phyloP scores from a whole-genome alignment of 2,113 vertebrate species.

The Bettongia penicillata region DNA sequence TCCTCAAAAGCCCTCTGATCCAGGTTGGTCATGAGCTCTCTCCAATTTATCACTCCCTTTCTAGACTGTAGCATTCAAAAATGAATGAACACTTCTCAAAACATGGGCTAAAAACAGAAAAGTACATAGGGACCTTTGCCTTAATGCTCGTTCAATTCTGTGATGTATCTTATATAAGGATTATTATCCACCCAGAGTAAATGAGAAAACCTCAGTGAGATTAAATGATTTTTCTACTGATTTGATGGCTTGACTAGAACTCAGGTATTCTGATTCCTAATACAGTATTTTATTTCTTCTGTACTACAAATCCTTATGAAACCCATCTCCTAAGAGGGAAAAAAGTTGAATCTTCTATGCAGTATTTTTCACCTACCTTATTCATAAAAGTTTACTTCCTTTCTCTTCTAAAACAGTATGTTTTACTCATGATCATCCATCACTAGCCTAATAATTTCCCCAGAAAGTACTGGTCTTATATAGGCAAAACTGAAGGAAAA shows the following conservation, averaged over 20 bases:
- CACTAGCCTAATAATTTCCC: background rate
- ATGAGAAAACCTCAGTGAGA: too few relatives aligned
- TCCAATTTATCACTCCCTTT: background rate
- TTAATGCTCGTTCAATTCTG: background rate
- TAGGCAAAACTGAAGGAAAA: background rate
- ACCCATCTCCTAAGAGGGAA: too few relatives aligned
- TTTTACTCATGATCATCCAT: background rate
- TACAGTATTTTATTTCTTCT: too few relatives aligned
- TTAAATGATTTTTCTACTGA: too few relatives aligned
- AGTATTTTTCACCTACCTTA: background rate
- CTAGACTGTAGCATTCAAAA: background rate
- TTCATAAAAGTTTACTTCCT: background rate
- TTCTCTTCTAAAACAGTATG: background rate
- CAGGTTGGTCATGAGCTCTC: background rate
- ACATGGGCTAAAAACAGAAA: background rate
- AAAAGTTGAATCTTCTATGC: background rate
- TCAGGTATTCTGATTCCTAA: too few relatives aligned
- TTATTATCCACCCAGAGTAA: too few relatives aligned
- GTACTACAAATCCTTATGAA: too few relatives aligned
- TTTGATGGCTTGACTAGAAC: too few relatives aligned
- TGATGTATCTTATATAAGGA: too few relatives aligned
- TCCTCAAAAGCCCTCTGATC: background rate
- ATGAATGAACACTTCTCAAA: background rate
- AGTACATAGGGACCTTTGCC: too few relatives aligned
- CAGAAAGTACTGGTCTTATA: background rate